Conservation (phyloP, 2,888 invertebrate species). For the Blastobasis adustella region DNA sequence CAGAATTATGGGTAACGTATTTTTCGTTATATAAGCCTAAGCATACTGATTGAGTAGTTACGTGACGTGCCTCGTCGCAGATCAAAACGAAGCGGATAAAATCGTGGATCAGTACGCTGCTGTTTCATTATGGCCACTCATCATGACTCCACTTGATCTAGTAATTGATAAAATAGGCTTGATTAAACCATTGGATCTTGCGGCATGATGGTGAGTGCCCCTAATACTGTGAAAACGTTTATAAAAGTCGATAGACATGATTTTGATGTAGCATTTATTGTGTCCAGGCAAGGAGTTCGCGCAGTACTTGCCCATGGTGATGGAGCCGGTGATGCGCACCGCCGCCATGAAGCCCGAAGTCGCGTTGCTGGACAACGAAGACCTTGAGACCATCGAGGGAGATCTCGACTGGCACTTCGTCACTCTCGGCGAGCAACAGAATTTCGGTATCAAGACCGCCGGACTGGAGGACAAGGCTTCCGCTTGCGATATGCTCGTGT, state of each 20-base stretch:
- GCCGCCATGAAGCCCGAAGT: conserved; percentile 96
- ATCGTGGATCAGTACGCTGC: too few species aligned
- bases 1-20: conserved; percentile 75
- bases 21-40: too few species aligned
- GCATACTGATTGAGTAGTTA: too few species aligned
- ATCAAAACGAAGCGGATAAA: too few species aligned
- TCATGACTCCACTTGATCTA: too few species aligned
- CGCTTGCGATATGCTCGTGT: conserved; percentile 97
- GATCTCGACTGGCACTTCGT: conserved; percentile 97
- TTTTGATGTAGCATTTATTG: background rate
- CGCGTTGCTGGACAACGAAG: conserved; percentile 90
- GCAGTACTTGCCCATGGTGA: conserved; percentile 94
- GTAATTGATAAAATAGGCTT: too few species aligned
- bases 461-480: conserved; percentile 96
- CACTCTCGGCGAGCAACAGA: conserved; percentile 94
- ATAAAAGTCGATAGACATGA: too few species aligned
- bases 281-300: conserved; percentile 85
- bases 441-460: conserved; percentile 94
- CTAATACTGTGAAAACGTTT: too few species aligned
- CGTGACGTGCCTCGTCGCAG: too few species aligned
- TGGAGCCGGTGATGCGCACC: conserved; percentile 94
- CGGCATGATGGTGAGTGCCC: too few species aligned
- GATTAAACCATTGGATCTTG: too few species aligned
- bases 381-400: conserved; percentile 86
- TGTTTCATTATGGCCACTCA: too few species aligned